A percentile compares a stretch with the other conserved stretches of the same genome.
Evolutionary conservation across 2,888 invertebrate species (phyloP).

Genomic region (Agrotis segetum): DNA sequence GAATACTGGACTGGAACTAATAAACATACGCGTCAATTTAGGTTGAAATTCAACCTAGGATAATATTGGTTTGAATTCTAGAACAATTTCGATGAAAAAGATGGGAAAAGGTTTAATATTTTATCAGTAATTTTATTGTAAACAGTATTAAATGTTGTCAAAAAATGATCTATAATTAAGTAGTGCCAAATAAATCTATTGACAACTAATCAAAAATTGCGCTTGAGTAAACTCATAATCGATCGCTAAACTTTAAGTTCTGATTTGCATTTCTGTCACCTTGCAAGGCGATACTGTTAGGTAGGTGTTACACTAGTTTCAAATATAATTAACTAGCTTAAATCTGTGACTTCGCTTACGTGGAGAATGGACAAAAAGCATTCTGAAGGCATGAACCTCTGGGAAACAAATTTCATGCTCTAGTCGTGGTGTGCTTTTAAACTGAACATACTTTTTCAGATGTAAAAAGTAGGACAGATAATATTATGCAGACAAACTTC

Average conservation of each 20-base stretch:
- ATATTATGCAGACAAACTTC: no score
- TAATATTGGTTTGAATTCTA: no score
- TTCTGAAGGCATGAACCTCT: no score
- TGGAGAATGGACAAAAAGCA: no score
- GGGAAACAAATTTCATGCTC: no score
- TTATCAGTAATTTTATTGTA: no score
- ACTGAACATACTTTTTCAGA: no score
- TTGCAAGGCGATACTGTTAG: constrained; percentile 50
- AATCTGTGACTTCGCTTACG: no score
- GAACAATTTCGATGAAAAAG: neutral
- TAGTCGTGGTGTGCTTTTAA: no score
- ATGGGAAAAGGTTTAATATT: neutral
- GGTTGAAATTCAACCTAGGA: neutral
- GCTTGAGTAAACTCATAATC: constrained; percentile 30
- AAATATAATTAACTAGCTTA: neutral
- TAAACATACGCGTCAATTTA: neutral
- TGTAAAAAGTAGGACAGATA: no score
- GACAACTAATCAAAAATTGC: constrained; percentile 13
- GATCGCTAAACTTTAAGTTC: constrained; percentile 7
- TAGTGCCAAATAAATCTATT: neutral
- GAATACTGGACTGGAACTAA: constrained; percentile 10
- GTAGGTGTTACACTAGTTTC: constrained; percentile 27
- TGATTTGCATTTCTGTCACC: constrained; percentile 58
- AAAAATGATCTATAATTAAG: neutral
- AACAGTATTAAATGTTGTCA: neutral